Evolutionary conservation across 2,113 vertebrate species (phyloP).

Genomic region (Upupa epops): DNA sequence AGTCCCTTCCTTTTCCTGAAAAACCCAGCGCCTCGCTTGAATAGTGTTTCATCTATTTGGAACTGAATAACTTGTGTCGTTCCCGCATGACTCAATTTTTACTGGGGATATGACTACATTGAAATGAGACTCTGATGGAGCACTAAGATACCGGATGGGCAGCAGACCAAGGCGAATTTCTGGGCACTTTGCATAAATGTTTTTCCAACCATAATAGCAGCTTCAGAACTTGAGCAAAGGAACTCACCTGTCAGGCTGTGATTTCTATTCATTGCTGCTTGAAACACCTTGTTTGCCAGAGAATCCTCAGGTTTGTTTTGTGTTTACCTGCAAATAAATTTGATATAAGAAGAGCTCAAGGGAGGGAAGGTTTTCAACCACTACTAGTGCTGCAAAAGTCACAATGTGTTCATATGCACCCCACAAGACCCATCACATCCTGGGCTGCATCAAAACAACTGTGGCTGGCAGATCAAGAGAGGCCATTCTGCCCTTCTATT

Average conservation of each 20-base stretch:
- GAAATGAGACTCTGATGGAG: constrained; percentile 59
- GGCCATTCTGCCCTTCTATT: too few species aligned
- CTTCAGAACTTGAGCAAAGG: constrained; percentile 1
- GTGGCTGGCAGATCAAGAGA: too few species aligned
- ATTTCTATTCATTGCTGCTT: constrained; percentile 33
- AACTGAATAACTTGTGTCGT: constrained; percentile 35
- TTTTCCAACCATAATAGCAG: constrained; percentile 29
- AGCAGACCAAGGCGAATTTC: constrained; percentile 58
- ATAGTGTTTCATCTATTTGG: constrained; percentile 24
- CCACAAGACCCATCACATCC: too few species aligned
- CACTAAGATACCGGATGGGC: constrained; percentile 55
- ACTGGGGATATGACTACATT: constrained; percentile 60
- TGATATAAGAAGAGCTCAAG: background rate
- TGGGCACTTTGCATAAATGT: constrained; percentile 54
- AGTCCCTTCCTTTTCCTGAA: background rate
- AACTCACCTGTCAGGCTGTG: constrained; percentile 31
- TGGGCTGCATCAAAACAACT: too few species aligned
- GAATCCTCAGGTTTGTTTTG: background rate
- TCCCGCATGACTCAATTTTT: constrained; percentile 37
- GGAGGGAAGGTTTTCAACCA: background rate
- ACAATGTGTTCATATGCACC: background rate
- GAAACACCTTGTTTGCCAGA: constrained; percentile 1
- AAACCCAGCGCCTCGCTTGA: background rate
- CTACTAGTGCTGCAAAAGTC: background rate
- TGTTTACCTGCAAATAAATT: constrained; percentile 7